A percentile compares a stretch with the other conserved stretches of the same genome.
phyloP scores from a whole-genome alignment of 2,888 invertebrate species.

The Caenorhabditis becei region DNA sequence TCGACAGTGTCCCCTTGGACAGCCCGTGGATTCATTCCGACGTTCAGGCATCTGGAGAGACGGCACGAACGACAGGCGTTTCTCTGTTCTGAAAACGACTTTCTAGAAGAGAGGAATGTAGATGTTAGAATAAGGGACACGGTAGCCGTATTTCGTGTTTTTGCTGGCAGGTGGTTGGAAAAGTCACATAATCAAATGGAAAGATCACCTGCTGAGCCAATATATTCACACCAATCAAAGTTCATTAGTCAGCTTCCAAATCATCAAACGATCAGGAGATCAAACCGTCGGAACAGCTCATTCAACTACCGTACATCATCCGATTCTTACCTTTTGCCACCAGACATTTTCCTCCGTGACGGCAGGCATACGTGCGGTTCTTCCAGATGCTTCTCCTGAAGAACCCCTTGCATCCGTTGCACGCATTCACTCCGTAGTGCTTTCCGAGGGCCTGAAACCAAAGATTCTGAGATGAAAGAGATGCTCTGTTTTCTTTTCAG shows the following conservation, averaged over 20 bases:
- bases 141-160: too few relatives aligned
- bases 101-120: background rate
- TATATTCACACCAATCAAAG: too few relatives aligned
- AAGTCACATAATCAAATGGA: too few relatives aligned
- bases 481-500: background rate
- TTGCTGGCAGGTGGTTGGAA: background rate
- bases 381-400: constrained; percentile 75
- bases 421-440: constrained; percentile 75
- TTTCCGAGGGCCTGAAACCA: constrained; percentile 70
- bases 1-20: constrained; percentile 65
- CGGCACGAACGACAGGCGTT: constrained; percentile 72
- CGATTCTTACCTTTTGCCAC: constrained; percentile 61
- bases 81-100: constrained; percentile 65
- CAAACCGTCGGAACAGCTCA: constrained; percentile 1
- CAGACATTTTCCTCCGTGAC: constrained; percentile 64
- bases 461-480: too few relatives aligned
- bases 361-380: constrained; percentile 69
- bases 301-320: background rate
- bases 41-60: constrained; percentile 58
- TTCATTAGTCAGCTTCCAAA: too few relatives aligned
- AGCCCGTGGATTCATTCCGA: constrained; percentile 75
- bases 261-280: too few relatives aligned
- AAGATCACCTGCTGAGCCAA: too few relatives aligned
- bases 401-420: constrained; percentile 80
- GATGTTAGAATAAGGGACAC: background rate